Evolutionary conservation across 2,888 invertebrate species (phyloP), one percentile per base, ranked within the genome.

Genomic region (Pristionchus mayeri): DNA sequence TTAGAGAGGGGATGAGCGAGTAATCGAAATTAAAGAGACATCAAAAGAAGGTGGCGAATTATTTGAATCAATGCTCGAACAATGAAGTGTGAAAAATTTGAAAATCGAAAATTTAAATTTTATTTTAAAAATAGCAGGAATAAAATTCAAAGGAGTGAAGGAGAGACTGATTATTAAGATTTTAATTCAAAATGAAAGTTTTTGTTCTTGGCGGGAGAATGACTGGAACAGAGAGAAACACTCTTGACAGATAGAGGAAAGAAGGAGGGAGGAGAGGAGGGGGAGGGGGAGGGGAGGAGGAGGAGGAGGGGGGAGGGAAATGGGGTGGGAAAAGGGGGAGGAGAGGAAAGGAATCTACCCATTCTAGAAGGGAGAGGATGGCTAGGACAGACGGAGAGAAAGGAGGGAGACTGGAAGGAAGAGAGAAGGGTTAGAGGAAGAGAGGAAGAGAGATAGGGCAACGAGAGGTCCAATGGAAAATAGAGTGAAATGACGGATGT

Each of bases 361-460:
- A 67, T 67, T 67, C 67, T 67, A 67, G 67, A 67, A 50, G 52
- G 27, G 52, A 27, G 16, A 52, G 78, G 78, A 48, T 27, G 78
- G 50, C 34, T 34, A 52, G 37, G 80, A 27, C 37, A 57, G 60
- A 80, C 34, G n/a, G 57, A 80, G 34, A 80, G 40, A 57, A 9
- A 27, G 37, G 21, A 34, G 54, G 54, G n/a, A 37, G 80, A 48
- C 16, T n/a, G 80, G 34, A n/a, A 21, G 37, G 34, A 34, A 34
- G 16, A 54, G 79, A 54, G 60, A 63, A 54, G 40, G 21, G 54
- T n/a, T 52, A 63, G 60, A 40, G 44, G 44, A 40, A 60, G 81
- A 27, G 34, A 50, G 50, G 48, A 76, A 7, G 24, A 21, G 79
- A 54, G 30, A 79, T 50, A 79, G 79, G 50, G 79, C 79, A 79